These are phyloP conservation scores for Bostrychus sinensis DNA, from an alignment of 2,113 vertebrate genomes.

Conservation along the genomic window DNA sequence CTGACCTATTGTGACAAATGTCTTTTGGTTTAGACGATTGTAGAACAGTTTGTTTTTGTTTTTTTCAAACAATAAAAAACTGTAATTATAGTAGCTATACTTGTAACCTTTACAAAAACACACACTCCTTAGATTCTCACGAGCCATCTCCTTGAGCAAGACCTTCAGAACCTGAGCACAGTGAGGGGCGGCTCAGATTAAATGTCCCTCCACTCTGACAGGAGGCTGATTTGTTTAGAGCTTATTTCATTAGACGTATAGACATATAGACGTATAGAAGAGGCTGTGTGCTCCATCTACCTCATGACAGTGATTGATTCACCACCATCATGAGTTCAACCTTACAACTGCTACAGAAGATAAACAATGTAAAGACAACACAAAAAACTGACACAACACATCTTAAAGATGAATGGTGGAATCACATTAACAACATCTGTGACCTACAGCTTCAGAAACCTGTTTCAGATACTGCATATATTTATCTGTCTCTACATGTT, in stretches of 20 bases:
- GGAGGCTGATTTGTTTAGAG: slow-evolving; percentile 66
- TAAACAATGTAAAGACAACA: slow-evolving; percentile 48
- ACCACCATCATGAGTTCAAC: slow-evolving; percentile 17
- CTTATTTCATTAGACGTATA: slow-evolving; percentile 69
- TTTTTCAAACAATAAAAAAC: background rate
- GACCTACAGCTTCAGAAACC: background rate
- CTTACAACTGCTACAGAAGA: slow-evolving; percentile 31
- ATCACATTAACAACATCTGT: slow-evolving; percentile 13
- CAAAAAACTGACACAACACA: slow-evolving; percentile 34
- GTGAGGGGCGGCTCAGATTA: slow-evolving; percentile 28
- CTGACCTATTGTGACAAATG: too few species aligned
- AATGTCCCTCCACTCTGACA: slow-evolving; percentile 59
- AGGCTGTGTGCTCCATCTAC: slow-evolving; percentile 58
- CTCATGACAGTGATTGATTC: slow-evolving; percentile 69
- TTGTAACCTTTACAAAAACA: background rate
- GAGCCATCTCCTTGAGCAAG: slow-evolving; percentile 23
- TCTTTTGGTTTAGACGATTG: too few species aligned
- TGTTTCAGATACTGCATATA: background rate
- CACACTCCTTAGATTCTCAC: background rate
- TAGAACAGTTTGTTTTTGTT: too few species aligned
- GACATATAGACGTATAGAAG: slow-evolving; percentile 41
- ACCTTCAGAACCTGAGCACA: slow-evolving; percentile 33
- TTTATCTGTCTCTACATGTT: background rate
- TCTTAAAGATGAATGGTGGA: slow-evolving; percentile 27
- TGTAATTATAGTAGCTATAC: background rate